These are phyloP conservation scores for Heliconius nattereri DNA, from an alignment of 1,140 invertebrate genomes.

Conservation along the genomic window DNA sequence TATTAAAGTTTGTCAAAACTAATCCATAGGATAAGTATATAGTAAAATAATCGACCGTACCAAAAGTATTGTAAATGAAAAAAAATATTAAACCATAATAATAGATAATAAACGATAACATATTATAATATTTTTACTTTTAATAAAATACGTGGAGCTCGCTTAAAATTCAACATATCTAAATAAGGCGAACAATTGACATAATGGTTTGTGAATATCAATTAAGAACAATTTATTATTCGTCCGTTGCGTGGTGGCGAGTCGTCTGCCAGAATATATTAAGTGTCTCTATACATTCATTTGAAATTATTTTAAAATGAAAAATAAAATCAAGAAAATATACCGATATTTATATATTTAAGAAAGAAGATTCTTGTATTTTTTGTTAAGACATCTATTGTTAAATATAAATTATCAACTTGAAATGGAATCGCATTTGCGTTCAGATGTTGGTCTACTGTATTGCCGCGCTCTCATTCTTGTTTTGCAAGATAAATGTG, in stretches of 20 bases:
- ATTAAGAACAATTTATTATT: slow-evolving; percentile 26
- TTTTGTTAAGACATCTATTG: neutral
- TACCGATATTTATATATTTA: too few species aligned
- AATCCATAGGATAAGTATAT: too few species aligned
- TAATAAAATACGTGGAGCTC: slow-evolving; percentile 28
- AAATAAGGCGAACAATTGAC: slow-evolving; percentile 34
- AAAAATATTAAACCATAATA: too few species aligned
- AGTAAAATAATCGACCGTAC: too few species aligned
- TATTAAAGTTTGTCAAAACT: too few species aligned
- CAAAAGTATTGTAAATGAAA: too few species aligned
- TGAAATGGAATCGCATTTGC: neutral
- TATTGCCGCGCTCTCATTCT: too few species aligned
- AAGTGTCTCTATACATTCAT: neutral
- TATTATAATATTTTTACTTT: neutral
- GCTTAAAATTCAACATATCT: slow-evolving; percentile 34
- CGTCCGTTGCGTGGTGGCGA: neutral
- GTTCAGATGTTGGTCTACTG: too few species aligned
- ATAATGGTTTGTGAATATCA: slow-evolving; percentile 36
- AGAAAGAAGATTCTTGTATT: too few species aligned
- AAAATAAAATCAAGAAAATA: neutral
- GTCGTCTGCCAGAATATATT: slow-evolving; percentile 24
- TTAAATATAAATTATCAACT: neutral
- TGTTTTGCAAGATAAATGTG: too few species aligned
- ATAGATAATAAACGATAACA: neutral
- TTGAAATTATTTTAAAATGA: neutral